Conservation (phyloP, 1,140 invertebrate genomes). For the Gyrodactylus bullatarudis region DNA sequence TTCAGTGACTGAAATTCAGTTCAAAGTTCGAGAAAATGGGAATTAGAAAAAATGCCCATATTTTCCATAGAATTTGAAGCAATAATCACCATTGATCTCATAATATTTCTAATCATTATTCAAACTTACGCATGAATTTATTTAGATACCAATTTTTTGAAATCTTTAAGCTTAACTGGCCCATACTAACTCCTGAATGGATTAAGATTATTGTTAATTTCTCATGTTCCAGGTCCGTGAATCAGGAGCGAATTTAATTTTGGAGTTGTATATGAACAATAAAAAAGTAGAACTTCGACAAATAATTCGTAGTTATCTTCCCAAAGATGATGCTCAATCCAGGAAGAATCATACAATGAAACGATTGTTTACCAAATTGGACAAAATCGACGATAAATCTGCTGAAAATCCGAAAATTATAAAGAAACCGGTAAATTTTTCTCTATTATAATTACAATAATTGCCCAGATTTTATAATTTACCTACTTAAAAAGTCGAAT, state of each 20-base stretch:
- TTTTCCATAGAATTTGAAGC: no score
- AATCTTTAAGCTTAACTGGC: background rate
- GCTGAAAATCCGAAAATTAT: background rate
- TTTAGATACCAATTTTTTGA: no score
- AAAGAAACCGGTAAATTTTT: background rate
- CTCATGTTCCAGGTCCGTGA: background rate
- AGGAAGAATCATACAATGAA: background rate
- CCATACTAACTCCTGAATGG: background rate
- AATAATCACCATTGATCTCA: no score
- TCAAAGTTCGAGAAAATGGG: no score
- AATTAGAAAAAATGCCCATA: no score
- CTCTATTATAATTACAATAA: background rate
- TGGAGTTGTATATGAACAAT: background rate
- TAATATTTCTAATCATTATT: no score
- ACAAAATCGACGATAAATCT: background rate
- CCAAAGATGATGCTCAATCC: background rate
- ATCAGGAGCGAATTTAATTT: background rate
- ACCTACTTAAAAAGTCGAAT: background rate
- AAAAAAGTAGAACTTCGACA: background rate
- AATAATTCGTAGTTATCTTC: background rate
- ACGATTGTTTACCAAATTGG: background rate
- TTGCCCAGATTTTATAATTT: background rate
- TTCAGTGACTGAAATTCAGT: no score
- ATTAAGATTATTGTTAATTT: no score
- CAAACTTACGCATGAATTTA: no score